Base-by-base conservation (phyloP, 1,140 invertebrate species). In the Palaemon carinicauda region DNA sequence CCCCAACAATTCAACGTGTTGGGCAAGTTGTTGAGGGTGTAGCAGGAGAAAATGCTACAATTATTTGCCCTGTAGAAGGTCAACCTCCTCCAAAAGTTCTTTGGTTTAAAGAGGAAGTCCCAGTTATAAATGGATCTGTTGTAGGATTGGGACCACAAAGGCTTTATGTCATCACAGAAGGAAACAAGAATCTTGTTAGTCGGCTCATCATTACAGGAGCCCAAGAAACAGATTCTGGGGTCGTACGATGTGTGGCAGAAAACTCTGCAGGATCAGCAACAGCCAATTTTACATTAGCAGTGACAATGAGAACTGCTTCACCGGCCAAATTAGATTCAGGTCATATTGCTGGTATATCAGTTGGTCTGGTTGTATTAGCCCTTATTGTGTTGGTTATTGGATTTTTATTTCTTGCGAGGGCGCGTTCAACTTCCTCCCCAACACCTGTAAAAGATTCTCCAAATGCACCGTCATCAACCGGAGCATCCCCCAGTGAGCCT, bases 171-270 rank as follows among this genome's bases (percentile, higher is more conserved):
- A 79, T 84, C 31, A 79, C 60, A 12, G 81, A 91, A 78, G 71
- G 88, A 31, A 56, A 86, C 65, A 92, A 93, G 56, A 94, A 95
- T 90, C 96, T 96, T 91, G 94, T 93, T 69, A 97, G 96, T 71
- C 94, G 94, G 5, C 92, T 99, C 71, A 93, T 98, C 24, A 93
- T 99, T 77, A 96, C 96, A 27, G 96, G 97, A 90, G 95, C 96
- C 9, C 95, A 96, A 90, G 95, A 97, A 91, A 94, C 95, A 12
- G 97, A 98, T 52, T 96, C 95, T 33, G 86, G 80, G 1, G 71
- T 54, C 17, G 31, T 90, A 3, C 71, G 85, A 0, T 97, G 96
- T 90, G 92, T 95, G 1, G 96, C 96, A 0, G 95, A 96, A 89
- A 97, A 97, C 90, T 93, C 94, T 15, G 96, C 96, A 0, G 96